These are phyloP conservation scores for Serranus cabrilla DNA, from an alignment of 2,797 vertebrate genomes.

Conservation along the genomic window DNA sequence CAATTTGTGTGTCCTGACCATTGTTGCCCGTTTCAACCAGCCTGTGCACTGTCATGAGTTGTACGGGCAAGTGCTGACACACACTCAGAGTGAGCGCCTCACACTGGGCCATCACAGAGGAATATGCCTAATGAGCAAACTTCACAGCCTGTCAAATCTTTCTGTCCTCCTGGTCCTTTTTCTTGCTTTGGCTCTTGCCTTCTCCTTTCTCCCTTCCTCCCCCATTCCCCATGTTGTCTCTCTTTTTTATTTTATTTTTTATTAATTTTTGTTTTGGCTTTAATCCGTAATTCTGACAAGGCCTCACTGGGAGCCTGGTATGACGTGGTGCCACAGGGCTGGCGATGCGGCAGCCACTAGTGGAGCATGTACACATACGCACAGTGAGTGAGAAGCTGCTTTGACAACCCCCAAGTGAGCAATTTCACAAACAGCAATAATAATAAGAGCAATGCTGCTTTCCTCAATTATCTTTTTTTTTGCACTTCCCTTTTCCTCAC, in stretches of 20 bases:
- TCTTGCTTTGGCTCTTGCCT: constrained; percentile 22
- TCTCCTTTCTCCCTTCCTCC: background rate
- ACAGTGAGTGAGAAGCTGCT: constrained; percentile 64
- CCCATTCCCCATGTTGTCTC: constrained; percentile 6
- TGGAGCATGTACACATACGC: constrained; percentile 45
- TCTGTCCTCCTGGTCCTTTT: constrained; percentile 1
- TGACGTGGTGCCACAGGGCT: constrained; percentile 53
- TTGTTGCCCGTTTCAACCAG: constrained; percentile 26
- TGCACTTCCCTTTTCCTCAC: constrained; percentile 52
- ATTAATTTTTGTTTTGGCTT: constrained; percentile 38
- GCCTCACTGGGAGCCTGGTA: constrained; percentile 51
- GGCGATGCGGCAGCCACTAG: constrained; percentile 77
- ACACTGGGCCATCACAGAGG: constrained; percentile 38
- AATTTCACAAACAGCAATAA: constrained; percentile 78
- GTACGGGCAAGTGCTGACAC: constrained; percentile 45
- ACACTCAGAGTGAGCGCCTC: constrained; percentile 30
- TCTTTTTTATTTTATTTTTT: constrained; percentile 16
- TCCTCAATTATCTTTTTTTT: constrained; percentile 66
- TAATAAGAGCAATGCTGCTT: constrained; percentile 70
- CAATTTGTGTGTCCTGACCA: constrained; percentile 19
- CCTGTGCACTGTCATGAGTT: constrained; percentile 27
- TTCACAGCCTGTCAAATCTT: constrained; percentile 59
- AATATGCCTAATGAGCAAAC: constrained; percentile 64
- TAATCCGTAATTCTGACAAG: constrained; percentile 53
- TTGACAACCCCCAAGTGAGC: constrained; percentile 75